Evolutionary conservation across 2,113 vertebrate species (phyloP), one percentile per base, ranked within the genome.

Genomic region (Tupaia tana): DNA sequence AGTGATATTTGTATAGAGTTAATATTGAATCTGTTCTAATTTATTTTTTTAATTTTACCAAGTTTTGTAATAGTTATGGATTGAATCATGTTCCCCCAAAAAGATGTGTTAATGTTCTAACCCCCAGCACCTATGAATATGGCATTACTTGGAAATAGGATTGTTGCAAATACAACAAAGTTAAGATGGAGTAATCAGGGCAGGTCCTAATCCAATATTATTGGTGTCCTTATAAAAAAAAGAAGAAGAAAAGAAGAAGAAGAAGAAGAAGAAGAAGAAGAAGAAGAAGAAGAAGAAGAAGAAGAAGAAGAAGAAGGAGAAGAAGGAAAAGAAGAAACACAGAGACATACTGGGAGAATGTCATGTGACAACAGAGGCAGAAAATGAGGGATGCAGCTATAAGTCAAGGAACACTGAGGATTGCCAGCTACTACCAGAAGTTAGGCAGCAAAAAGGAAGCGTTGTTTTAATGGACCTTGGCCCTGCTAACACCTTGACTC

Each of bases 21-120:
- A 95, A 90, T 11, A 7, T 54, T 61, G 18, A 69, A 71, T 71
- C 19, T 86, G 1, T 85, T 67, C 22, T 64, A 69, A 87, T 61
- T 86, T 79, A 88, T 91, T 91, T 82, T 91, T 82, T 92, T 80
- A 83, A 79, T 89, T 87, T 91, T 52, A 79, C 18, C 79, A 58
- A 94, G 92, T 83, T 91, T 25, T 91, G 7, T 64, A 67, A 82
- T 56, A 56, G 7, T 70, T 73, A 80, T 79, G 52, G 8, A 78
- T 81, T 73, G 1, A 93, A 80, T 58, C 59, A 18, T 54, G 10
- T 31, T n/a, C 16, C 9, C 63, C 6, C 3, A 29, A 15, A 81
- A 87, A 75, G 9, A 43, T 58, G 73, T n/a, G 7, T 54, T 80
- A 19, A 90, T 61, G 9, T 88, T 27, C 27, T 80, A 85, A 70